phyloP scores from a whole-genome alignment of 2,888 invertebrate genomes.

The Andrena minutula region DNA sequence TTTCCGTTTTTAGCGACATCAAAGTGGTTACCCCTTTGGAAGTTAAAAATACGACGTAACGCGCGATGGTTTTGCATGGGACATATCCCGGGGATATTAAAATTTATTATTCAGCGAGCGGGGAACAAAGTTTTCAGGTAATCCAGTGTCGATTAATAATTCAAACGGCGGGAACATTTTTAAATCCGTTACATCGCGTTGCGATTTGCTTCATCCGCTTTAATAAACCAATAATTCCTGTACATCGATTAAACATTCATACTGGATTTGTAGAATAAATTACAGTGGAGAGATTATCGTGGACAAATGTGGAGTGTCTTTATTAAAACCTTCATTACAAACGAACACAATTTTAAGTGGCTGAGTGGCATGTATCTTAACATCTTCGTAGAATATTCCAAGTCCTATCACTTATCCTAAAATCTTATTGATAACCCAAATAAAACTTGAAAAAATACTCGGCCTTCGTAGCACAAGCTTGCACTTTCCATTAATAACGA shows the following conservation, averaged over 20 bases:
- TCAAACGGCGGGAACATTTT: constrained; percentile 13
- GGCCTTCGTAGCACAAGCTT: too few relatives aligned
- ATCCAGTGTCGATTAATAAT: constrained; percentile 29
- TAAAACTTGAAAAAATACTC: too few relatives aligned
- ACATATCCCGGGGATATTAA: not conserved
- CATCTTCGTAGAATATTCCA: too few relatives aligned
- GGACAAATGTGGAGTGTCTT: too few relatives aligned
- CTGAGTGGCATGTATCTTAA: too few relatives aligned
- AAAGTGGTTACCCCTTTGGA: not conserved
- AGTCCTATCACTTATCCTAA: too few relatives aligned
- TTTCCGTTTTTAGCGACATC: too few relatives aligned
- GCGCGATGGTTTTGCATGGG: not conserved
- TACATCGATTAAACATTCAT: constrained; percentile 27
- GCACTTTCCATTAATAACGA: too few relatives aligned
- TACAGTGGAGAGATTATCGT: not conserved
- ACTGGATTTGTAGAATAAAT: constrained; percentile 18
- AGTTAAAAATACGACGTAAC: not conserved
- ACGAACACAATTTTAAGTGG: too few relatives aligned
- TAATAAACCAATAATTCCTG: constrained; percentile 16
- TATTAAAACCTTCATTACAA: too few relatives aligned
- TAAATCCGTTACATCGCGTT: constrained; percentile 24
- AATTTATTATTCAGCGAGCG: constrained; percentile 25
- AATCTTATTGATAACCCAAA: too few relatives aligned
- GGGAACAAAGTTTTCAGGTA: not conserved
- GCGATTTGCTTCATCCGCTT: constrained; percentile 21